These are phyloP conservation scores for human (Homo sapiens) DNA, from an alignment of 2,113 vertebrate genomes.

Conservation along the genomic window DNA sequence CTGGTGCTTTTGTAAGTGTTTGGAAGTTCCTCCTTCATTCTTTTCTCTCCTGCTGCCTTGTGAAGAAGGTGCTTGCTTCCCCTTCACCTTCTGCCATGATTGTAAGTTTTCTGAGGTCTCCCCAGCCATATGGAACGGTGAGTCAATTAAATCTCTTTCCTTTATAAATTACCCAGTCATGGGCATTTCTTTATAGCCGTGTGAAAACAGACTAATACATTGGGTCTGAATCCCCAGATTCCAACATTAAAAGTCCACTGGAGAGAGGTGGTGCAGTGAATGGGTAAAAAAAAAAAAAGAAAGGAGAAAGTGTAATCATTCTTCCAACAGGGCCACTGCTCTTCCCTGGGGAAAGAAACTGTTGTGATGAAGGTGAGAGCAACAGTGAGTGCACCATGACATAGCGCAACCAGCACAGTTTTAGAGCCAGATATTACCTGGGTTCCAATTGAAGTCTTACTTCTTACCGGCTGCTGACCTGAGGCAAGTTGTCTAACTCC, in stretches of 20 bases:
- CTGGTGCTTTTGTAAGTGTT: too few relatives aligned
- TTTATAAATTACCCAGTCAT: too few relatives aligned
- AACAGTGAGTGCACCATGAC: not conserved
- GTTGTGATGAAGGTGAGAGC: not conserved
- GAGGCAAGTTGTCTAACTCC: not conserved
- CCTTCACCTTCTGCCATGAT: too few relatives aligned
- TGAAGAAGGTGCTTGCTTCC: too few relatives aligned
- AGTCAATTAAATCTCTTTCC: too few relatives aligned
- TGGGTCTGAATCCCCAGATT: not conserved
- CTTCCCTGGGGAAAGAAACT: not conserved
- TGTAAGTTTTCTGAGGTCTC: too few relatives aligned
- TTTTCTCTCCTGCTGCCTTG: too few relatives aligned
- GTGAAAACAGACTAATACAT: too few relatives aligned
- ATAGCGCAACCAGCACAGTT: rapidly evolving
- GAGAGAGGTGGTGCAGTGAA: too few relatives aligned
- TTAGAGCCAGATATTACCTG: not conserved
- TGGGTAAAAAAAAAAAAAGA: not conserved
- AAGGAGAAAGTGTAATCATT: not conserved
- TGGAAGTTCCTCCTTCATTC: too few relatives aligned
- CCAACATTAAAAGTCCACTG: not conserved
- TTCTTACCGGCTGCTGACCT: not conserved
- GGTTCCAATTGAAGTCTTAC: not conserved
- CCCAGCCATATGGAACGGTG: too few relatives aligned
- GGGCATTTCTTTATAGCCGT: too few relatives aligned
- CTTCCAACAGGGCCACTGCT: not conserved